Conservation (phyloP, 2,113 vertebrate genomes). For the Platysteira castanea region DNA sequence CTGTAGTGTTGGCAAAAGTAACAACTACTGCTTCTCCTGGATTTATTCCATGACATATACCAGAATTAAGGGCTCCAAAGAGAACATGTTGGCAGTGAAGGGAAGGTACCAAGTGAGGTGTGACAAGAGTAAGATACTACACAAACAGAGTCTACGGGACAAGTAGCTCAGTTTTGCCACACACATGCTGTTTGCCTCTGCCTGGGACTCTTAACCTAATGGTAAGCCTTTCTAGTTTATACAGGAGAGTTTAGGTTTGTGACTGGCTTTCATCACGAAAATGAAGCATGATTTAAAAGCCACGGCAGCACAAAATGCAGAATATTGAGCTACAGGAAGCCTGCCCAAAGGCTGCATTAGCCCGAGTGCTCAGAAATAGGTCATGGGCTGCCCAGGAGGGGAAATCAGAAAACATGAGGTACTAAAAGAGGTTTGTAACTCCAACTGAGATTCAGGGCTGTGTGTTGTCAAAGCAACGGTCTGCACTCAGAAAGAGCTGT, state of each 20-base stretch:
- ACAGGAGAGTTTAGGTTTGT: background rate
- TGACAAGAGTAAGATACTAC: background rate
- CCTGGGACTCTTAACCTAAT: background rate
- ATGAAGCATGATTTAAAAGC: background rate
- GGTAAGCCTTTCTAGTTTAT: background rate
- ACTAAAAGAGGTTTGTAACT: background rate
- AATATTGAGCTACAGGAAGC: background rate
- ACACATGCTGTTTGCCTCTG: background rate
- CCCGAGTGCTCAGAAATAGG: background rate
- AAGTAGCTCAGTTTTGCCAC: background rate
- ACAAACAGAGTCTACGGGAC: background rate
- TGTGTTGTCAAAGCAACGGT: background rate
- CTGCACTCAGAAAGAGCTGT: background rate
- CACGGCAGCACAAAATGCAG: background rate
- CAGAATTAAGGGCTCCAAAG: background rate
- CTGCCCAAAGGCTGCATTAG: background rate
- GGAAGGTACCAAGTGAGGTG: background rate
- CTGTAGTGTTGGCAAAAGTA: background rate
- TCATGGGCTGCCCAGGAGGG: background rate
- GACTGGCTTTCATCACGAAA: constrained; percentile 18
- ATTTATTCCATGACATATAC: background rate
- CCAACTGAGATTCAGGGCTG: background rate
- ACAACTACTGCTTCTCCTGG: background rate
- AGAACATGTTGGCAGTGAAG: background rate
- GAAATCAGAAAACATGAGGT: background rate